Conservation (phyloP, 2,797 vertebrate genomes). For the Garrulus glandarius region DNA sequence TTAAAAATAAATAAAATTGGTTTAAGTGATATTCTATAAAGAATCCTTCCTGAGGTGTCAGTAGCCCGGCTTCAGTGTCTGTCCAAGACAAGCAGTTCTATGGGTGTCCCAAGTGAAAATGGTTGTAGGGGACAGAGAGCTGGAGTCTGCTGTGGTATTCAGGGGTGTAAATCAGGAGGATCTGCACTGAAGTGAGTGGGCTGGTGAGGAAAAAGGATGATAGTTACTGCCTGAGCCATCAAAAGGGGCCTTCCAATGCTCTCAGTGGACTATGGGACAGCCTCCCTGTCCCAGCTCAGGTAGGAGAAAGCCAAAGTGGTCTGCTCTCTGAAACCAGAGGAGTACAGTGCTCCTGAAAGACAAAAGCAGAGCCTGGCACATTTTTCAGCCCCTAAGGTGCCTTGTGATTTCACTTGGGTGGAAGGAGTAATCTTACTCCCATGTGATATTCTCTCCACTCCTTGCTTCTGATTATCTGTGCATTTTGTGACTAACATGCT, state of each 20-base stretch:
- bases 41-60: neutral
- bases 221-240: neutral
- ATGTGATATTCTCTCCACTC: neutral
- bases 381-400: neutral
- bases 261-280: neutral
- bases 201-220: neutral
- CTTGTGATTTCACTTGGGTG: neutral
- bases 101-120: neutral
- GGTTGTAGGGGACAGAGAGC: neutral
- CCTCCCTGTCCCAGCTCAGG: accelerated
- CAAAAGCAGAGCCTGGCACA: neutral
- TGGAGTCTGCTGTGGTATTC: neutral
- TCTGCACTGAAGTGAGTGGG: neutral
- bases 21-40: neutral
- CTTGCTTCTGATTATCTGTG: neutral
- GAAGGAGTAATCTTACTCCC: neutral
- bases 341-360: neutral
- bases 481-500: neutral
- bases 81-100: neutral
- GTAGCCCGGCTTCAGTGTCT: neutral
- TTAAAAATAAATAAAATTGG: conserved; percentile 32
- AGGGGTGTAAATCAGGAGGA: neutral
- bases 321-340: neutral
- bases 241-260: neutral
- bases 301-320: neutral